A percentile compares a stretch with the other conserved stretches of the same genome.
phyloP scores from a whole-genome alignment of 2,888 invertebrate species.

The Acleris cristana region DNA sequence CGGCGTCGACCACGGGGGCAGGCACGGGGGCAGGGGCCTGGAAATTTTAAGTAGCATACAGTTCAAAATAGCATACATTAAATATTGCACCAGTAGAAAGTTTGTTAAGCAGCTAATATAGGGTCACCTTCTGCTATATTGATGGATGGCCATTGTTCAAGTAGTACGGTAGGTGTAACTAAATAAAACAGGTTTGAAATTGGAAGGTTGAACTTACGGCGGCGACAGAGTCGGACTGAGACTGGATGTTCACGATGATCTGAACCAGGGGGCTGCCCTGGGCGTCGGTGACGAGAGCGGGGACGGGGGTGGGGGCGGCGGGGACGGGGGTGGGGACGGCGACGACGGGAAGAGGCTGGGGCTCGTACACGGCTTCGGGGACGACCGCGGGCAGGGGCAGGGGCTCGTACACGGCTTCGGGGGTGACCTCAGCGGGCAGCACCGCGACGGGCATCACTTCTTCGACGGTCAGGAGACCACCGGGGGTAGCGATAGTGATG shows the following conservation, averaged over 20 bases:
- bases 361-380: slow-evolving; percentile 5
- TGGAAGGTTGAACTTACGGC: slow-evolving; percentile 5
- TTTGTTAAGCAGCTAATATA: too few species aligned
- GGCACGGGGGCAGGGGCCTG: slow-evolving; percentile 35
- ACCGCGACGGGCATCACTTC: slow-evolving; percentile 23
- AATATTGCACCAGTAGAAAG: too few species aligned
- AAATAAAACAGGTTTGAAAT: neutral
- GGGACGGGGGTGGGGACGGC: slow-evolving; percentile 34
- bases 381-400: slow-evolving; percentile 24
- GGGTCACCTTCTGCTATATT: too few species aligned
- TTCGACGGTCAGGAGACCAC: slow-evolving; percentile 31
- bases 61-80: too few species aligned
- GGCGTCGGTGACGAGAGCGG: slow-evolving; percentile 39
- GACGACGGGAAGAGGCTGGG: neutral
- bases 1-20: slow-evolving; percentile 37
- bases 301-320: slow-evolving; percentile 34
- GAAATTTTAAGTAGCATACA: too few species aligned
- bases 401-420: slow-evolving; percentile 18
- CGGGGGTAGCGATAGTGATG: slow-evolving; percentile 33
- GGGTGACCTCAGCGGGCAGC: slow-evolving; percentile 26
- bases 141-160: too few species aligned
- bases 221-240: slow-evolving; percentile 26
- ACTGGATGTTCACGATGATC: slow-evolving; percentile 44
- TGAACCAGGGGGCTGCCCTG: slow-evolving; percentile 48
- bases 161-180: too few species aligned